Conservation (phyloP, 1,140 invertebrate species). For the Lucilia cuprina region DNA sequence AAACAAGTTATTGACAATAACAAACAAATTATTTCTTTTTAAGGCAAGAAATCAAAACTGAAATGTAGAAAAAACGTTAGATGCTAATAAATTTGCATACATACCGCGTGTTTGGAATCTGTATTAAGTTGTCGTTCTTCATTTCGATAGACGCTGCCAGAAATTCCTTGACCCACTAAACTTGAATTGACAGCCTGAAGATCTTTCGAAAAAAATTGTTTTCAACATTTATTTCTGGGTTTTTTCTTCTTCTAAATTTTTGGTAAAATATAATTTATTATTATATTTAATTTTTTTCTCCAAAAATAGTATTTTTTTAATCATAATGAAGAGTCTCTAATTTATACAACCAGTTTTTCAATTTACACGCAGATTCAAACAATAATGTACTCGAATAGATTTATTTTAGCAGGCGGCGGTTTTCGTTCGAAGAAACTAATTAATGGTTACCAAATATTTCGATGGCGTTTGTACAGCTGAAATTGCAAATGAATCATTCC, state of each 20-base stretch:
- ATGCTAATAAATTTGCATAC: background rate
- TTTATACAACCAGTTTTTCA: background rate
- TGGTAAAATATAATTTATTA: background rate
- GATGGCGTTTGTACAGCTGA: no score
- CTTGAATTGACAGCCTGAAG: slow-evolving; percentile 61
- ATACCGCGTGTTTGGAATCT: background rate
- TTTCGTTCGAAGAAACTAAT: no score
- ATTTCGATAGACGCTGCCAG: slow-evolving; percentile 32
- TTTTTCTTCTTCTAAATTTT: background rate
- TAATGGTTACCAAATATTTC: background rate
- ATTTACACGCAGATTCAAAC: background rate
- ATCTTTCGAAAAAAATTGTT: background rate
- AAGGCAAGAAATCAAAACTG: background rate
- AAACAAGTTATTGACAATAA: slow-evolving; percentile 14
- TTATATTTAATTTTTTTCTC: background rate
- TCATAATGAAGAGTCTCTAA: background rate
- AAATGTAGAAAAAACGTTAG: background rate
- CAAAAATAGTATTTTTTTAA: background rate
- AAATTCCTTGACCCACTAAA: slow-evolving; percentile 61
- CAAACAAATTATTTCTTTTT: background rate
- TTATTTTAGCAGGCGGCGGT: no score
- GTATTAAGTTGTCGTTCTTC: slow-evolving; percentile 1
- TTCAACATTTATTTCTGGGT: background rate
- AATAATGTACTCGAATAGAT: no score
- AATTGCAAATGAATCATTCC: background rate